Evolutionary conservation across 2,888 invertebrate genomes (phyloP), one percentile per base, ranked within the genome.

Genomic region (Amorpha juglandis): DNA sequence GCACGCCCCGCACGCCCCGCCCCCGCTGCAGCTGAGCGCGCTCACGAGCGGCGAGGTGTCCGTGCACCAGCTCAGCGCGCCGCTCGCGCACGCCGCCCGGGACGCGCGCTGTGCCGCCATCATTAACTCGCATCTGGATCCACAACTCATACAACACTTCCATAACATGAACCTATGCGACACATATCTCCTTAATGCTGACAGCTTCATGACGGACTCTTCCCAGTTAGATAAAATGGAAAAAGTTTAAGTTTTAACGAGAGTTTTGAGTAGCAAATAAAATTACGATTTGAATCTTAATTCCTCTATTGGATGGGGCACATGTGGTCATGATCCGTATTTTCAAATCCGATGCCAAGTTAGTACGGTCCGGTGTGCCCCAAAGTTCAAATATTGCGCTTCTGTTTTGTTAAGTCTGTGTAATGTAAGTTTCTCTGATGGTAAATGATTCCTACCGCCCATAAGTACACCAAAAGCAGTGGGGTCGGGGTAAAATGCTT

Each of bases 81-180:
- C 76, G 19, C 69, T 86, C 6, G 68, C 74, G 0, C 69, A 78
- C 35, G 77, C 74, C 1, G 45, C 77, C 0, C 64, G 70, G 6
- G 87, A 87, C 38, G 64, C 77, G 16, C 68, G 71, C 7, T 81
- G 79, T 63, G 69, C 85, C 4, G 69, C 78, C 8, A 68, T 86
- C 21, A 73, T 87, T 21, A 84, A 86, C 63, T 64, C 70, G 48
- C 69, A 81, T 63, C 71, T 87, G 3, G 75, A 77, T 9, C 53
- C 68, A 0, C 68, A 70, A 0, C 71, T 80, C 9, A 45, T 81
- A 3, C 70, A 81, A 4, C 64, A 47, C 0, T 86, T 77, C 53
- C 67, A 78, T 3, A 71, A 71, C 1, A 75, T 65, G 51, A 86
- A 85, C 63, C 74, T 79, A 2, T 86, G 86, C 35, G 78, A 81